phyloP scores from a whole-genome alignment of 30 jellyfish, hydroid and myxozoan genomes.

The Aurelia coerulea region DNA sequence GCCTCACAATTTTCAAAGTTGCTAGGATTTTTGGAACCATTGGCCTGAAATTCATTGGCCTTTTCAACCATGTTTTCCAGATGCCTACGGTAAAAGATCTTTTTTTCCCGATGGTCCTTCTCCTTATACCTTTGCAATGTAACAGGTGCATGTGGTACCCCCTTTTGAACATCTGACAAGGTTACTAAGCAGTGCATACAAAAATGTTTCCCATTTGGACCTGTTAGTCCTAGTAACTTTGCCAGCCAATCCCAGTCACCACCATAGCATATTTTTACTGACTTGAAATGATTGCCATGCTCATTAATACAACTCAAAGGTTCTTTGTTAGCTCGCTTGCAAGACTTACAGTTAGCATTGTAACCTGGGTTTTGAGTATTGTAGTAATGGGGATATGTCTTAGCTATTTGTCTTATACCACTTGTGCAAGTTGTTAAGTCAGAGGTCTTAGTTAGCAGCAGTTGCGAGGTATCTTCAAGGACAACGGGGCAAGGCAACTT shows the following conservation, averaged over 20 bases:
- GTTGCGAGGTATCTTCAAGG: neutral
- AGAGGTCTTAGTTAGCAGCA: too few relatives aligned
- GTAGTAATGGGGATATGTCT: constrained; percentile 3
- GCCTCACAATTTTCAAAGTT: constrained; percentile 1
- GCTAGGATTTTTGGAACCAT: constrained; percentile 1
- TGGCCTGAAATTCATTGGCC: neutral
- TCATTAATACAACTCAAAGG: neutral
- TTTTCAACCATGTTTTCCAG: neutral
- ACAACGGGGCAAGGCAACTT: constrained; percentile 7
- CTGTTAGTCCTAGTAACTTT: too few relatives aligned
- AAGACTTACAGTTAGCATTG: constrained; percentile 7
- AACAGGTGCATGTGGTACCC: too few relatives aligned
- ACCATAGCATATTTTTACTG: constrained; percentile 3
- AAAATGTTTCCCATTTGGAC: too few relatives aligned
- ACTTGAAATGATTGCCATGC: constrained; percentile 13
- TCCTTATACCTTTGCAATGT: too few relatives aligned
- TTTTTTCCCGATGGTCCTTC: too few relatives aligned
- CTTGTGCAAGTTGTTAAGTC: neutral
- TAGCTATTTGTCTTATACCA: neutral
- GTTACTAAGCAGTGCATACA: too few relatives aligned
- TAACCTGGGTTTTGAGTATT: neutral
- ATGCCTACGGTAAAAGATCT: too few relatives aligned
- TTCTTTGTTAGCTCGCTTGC: constrained; percentile 10
- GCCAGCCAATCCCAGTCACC: too few relatives aligned
- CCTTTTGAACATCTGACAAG: too few relatives aligned